These are phyloP conservation scores for Parus major DNA, from an alignment of 2,113 vertebrate genomes.

Conservation along the genomic window DNA sequence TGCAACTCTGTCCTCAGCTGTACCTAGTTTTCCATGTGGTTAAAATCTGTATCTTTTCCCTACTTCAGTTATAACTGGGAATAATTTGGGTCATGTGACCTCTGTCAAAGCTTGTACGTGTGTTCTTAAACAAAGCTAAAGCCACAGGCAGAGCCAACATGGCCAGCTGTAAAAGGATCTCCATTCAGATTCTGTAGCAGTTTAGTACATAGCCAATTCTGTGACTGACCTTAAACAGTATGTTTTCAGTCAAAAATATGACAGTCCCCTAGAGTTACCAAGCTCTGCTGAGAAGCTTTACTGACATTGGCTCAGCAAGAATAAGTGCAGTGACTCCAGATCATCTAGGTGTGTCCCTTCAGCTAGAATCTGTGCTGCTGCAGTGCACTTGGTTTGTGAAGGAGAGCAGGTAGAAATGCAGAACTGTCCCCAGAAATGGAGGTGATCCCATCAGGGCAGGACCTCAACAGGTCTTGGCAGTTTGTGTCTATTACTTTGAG, in stretches of 20 bases:
- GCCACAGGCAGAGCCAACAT: neutral
- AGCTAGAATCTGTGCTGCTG: neutral
- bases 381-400: fast-evolving
- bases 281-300: neutral
- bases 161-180: neutral
- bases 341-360: neutral
- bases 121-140: neutral
- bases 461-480: neutral
- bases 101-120: neutral
- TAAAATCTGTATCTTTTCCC: neutral
- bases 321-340: neutral
- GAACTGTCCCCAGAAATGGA: neutral
- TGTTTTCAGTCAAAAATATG: neutral
- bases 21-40: neutral
- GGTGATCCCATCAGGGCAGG: neutral
- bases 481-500: neutral
- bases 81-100: neutral
- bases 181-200: neutral
- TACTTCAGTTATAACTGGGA: neutral
- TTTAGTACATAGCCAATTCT: neutral
- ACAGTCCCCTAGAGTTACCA: neutral
- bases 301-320: neutral
- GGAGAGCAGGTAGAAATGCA: neutral
- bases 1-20: neutral
- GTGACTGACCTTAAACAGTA: neutral